These are phyloP conservation scores for Micropoecilia bifurca DNA, from an alignment of 2,797 vertebrate species.

Conservation along the genomic window DNA sequence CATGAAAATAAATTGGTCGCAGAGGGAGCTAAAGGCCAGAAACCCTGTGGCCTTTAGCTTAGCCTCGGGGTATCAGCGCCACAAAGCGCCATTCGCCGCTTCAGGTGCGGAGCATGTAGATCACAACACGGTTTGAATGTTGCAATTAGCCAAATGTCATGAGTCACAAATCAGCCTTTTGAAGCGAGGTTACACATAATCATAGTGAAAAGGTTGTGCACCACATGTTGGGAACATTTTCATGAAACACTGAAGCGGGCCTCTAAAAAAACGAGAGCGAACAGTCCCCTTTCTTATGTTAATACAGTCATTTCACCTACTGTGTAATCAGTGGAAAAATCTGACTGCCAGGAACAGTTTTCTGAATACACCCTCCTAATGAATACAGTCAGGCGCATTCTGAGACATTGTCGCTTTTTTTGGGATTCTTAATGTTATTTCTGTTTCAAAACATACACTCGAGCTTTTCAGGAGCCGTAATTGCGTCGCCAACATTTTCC, in stretches of 20 bases:
- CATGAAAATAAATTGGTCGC: constrained; percentile 76
- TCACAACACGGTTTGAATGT: constrained; percentile 45
- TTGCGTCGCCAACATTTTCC: constrained; percentile 12
- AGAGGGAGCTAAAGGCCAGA: constrained; percentile 64
- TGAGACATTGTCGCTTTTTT: constrained; percentile 16
- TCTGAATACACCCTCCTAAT: constrained; percentile 8
- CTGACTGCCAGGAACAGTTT: neutral
- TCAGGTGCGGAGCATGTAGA: constrained; percentile 49
- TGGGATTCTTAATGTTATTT: constrained; percentile 25
- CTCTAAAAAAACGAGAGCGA: constrained; percentile 6
- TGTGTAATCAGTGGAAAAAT: constrained; percentile 16
- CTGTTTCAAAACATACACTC: constrained; percentile 13
- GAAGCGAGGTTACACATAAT: constrained; percentile 51
- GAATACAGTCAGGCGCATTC: constrained; percentile 1
- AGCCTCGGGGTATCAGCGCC: constrained; percentile 53
- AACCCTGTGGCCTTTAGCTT: constrained; percentile 53
- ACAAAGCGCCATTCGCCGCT: constrained; percentile 30
- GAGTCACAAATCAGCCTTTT: constrained; percentile 61
- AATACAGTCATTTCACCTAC: neutral
- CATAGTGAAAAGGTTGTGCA: constrained; percentile 62
- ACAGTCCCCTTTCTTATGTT: neutral
- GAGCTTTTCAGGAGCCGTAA: constrained; percentile 13
- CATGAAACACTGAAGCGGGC: constrained; percentile 12
- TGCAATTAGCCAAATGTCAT: constrained; percentile 75
- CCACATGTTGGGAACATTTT: constrained; percentile 47